phyloP scores from a whole-genome alignment of 2,888 invertebrate species.

The Microdon myrmicae region DNA sequence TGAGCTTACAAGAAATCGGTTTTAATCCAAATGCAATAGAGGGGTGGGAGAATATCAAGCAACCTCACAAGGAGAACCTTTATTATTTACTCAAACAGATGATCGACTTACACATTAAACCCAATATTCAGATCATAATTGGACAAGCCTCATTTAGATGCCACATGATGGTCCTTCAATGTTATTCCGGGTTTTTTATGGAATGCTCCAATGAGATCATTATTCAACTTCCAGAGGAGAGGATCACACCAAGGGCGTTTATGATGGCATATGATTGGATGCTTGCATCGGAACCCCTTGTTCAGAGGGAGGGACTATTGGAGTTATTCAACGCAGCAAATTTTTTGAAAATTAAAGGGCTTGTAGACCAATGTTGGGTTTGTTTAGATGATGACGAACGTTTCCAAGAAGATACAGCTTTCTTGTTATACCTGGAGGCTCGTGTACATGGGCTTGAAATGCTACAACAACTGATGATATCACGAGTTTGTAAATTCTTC shows the following conservation, averaged over 20 bases:
- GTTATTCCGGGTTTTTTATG: conserved; percentile 63
- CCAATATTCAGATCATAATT: conserved; percentile 57
- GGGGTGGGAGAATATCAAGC: conserved; percentile 55
- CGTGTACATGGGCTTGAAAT: conserved; percentile 65
- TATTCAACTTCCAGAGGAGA: conserved; percentile 60
- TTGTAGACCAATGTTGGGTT: conserved; percentile 81
- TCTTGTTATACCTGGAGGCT: conserved; percentile 74
- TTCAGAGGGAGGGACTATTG: conserved; percentile 77
- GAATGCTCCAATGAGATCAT: conserved; percentile 56
- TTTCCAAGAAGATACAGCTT: conserved; percentile 81
- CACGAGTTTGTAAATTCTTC: conserved; percentile 81
- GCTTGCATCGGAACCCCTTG: conserved; percentile 76
- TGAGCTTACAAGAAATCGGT: conserved; percentile 49
- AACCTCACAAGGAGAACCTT: conserved; percentile 54
- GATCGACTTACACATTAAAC: conserved; percentile 54
- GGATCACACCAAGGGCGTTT: conserved; percentile 72
- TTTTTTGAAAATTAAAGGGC: conserved; percentile 76
- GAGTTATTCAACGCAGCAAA: conserved; percentile 79
- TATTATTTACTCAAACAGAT: conserved; percentile 56
- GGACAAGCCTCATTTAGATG: conserved; percentile 56
- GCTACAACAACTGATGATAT: conserved; percentile 65
- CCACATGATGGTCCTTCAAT: conserved; percentile 63
- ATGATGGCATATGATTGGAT: conserved; percentile 84
- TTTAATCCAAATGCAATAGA: conserved; percentile 53
- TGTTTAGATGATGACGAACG: conserved; percentile 77